phyloP scores from a whole-genome alignment of 1,140 invertebrate genomes.

The Anastatus disparis region DNA sequence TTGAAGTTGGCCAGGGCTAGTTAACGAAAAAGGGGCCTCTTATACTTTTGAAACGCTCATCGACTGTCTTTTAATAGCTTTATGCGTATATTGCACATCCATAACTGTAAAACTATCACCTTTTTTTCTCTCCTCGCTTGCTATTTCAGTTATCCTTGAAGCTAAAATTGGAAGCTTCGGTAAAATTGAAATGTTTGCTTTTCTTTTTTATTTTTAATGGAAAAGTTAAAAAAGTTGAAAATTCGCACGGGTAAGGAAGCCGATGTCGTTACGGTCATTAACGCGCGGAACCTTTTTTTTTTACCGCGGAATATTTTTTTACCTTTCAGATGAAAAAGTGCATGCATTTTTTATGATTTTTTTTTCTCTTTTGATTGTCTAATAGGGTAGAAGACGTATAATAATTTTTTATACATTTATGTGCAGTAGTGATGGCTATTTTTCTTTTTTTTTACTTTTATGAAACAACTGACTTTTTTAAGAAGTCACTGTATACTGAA shows the following conservation, averaged over 20 bases:
- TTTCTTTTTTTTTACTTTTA: neutral
- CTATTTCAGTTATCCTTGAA: too few species aligned
- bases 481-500: conserved; percentile 6
- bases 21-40: conserved; percentile 41
- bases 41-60: too few species aligned
- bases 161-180: too few species aligned
- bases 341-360: conserved; percentile 14
- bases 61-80: conserved; percentile 43
- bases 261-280: conserved; percentile 17
- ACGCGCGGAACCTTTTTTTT: conserved; percentile 13
- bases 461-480: neutral
- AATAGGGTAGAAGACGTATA: neutral
- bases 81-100: conserved; percentile 46
- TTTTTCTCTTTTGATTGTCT: too few species aligned
- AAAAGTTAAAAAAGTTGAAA: too few species aligned
- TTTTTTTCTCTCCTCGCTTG: too few species aligned
- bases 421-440: neutral
- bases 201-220: too few species aligned
- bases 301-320: neutral
- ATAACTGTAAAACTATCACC: conserved; percentile 3
- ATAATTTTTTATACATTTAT: conserved; percentile 33
- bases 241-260: neutral
- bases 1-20: conserved; percentile 41
- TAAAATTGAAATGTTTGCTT: too few species aligned
- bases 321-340: too few species aligned